Evolutionary conservation across 2,888 invertebrate genomes (phyloP).

Genomic region (Drosophila mayaguana): DNA sequence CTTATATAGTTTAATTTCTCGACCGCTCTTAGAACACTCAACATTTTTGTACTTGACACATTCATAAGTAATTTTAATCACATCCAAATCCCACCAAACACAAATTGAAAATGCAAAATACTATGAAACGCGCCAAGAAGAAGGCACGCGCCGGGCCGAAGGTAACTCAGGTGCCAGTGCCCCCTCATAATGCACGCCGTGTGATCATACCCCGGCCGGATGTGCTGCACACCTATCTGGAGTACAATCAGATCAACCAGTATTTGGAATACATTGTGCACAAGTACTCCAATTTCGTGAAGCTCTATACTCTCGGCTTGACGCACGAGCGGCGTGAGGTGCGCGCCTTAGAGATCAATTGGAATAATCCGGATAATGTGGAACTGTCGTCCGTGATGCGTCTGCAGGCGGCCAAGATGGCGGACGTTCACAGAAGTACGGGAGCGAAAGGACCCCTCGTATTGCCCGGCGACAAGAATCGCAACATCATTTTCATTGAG

Average conservation of each 20-base stretch:
- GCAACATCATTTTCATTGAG: constrained; percentile 83
- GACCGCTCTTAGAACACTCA: background rate
- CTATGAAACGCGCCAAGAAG: constrained; percentile 58
- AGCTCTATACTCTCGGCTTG: constrained; percentile 77
- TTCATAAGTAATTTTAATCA: background rate
- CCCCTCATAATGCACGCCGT: constrained; percentile 36
- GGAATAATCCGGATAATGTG: constrained; percentile 70
- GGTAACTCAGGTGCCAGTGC: background rate
- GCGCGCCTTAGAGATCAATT: constrained; percentile 82
- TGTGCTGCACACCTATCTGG: constrained; percentile 78
- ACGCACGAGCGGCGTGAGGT: constrained; percentile 82
- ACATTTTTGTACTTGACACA: background rate
- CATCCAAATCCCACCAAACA: background rate
- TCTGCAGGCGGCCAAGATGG: constrained; percentile 38
- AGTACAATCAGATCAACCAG: constrained; percentile 80
- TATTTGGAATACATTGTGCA: constrained; percentile 82
- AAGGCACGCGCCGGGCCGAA: constrained; percentile 30
- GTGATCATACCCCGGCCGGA: constrained; percentile 76
- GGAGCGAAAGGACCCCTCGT: constrained; percentile 27
- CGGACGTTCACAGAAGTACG: background rate
- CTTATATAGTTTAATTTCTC: background rate
- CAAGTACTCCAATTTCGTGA: constrained; percentile 77
- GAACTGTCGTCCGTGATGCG: constrained; percentile 50
- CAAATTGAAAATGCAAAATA: constrained; percentile 38
- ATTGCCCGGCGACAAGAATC: constrained; percentile 42